Base-by-base conservation (phyloP, 2,888 invertebrate species). In the Sinhomidia bicolor region DNA sequence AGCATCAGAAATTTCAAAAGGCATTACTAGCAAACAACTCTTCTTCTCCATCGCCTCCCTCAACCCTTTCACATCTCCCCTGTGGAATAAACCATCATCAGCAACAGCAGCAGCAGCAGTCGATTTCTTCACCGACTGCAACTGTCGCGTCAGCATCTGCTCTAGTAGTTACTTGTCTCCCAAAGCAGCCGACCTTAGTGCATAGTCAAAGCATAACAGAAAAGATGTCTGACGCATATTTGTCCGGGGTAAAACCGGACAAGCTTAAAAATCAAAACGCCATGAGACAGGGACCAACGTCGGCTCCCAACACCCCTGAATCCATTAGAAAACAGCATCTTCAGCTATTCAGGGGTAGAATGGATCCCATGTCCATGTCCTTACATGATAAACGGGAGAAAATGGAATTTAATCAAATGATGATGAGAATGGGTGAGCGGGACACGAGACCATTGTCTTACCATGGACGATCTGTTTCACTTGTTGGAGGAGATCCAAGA, bases 321-420 rank as follows among this genome's bases (percentile, higher is more conserved):
- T 84, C 90, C 60, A 88, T 92, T 36, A 80, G 92, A 74, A 90
- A 90, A 83, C 91, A 92, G 79, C 90, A 91, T 76, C 74, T 91
- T 23, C 90, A 89, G 47, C 62, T 92, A 1, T 89, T 90, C 17
- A 71, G 92, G 44, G 89, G 90, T 17, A 89, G 90, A 23, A 81
- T 90, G 51, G 90, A 90, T 76, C 91, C 91, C 14, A 89, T 90
- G 90, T 89, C 85, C 23, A 85, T 87, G 60, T 85, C 87, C 12
- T 62, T 84, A 10, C 87, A 84, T 83, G 89, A 89, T 44, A 92
- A 92, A 71, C 90, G 88, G 81, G 91, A 91, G 32, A 91, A 91
- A 44, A 91, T 91, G 91, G 91, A 92, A 84, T 92, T 91, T 83
- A 92, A 92, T 90, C 91, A 92, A 83, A 91, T 90, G 91, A 91